Base-by-base conservation (phyloP, 2,113 vertebrate species). In the Erpornis zantholeuca region DNA sequence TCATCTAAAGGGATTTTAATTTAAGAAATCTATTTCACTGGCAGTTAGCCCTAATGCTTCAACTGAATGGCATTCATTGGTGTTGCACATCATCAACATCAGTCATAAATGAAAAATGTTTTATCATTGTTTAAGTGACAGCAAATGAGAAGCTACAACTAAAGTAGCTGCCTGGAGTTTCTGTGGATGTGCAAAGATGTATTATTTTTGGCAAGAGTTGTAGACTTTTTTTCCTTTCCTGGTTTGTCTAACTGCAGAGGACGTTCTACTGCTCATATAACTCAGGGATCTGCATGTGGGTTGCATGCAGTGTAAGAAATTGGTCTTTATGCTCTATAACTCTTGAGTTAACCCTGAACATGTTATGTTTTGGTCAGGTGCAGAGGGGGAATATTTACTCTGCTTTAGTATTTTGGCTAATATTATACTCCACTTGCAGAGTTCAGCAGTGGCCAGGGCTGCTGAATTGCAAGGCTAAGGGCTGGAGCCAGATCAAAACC, bases 1-100 rank as follows among this genome's bases (percentile, higher is more conserved):
- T 95, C 12, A 3, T 93, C 78, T 86, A 81, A 91, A 83, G 60
- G 28, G 79, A 23, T 93, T 95, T 96, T 92, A 95, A 94, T 96
- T 95, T 92, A 64, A 90, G 64, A 75, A 88, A 71, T 83, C 40
- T 75, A 12, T 90, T 90, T 93, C 29, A 27, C 63, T 90, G 95
- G 86, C 91, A 91, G 59, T 57, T 33, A 63, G 90, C 90, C 93
- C 69, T 90, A 88, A 92, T 93, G 90, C 69, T 70, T 92, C 56
- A 90, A 22, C 56, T 92, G 79, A 79, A 88, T 92, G 49, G 31
- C 53, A 20, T 95, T 91, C 35, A n/a, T 31, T 94, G 52, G 49
- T 88, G 64, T 88, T 90, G 31, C 68, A 52, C 24, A n/a, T 54
- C 27, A 35, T 69, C 52, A 64, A 11, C 68, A 90, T 81, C 36